Conservation (phyloP, 2,797 vertebrate genomes). For the Eremophila alpestris region DNA sequence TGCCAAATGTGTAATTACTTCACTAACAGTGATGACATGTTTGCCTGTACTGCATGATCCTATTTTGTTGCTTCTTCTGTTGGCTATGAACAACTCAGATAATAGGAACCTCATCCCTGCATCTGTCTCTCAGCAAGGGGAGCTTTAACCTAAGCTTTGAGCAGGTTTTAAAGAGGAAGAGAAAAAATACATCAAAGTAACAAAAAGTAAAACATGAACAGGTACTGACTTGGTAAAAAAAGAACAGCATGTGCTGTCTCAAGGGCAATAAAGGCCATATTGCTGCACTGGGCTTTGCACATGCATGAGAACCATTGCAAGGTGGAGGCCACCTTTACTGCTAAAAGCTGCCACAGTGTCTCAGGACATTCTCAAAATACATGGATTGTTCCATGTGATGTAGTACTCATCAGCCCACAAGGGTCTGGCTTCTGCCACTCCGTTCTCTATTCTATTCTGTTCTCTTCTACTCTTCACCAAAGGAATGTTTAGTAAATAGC, state of each 20-base stretch:
- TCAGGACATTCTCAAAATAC: not conserved
- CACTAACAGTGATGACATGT: slow-evolving; percentile 45
- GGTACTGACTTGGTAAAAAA: not conserved
- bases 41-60: slow-evolving; percentile 40
- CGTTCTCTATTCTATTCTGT: rapidly evolving
- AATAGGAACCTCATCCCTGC: slow-evolving; percentile 38
- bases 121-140: slow-evolving; percentile 50
- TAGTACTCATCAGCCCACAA: not conserved
- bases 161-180: not conserved
- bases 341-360: not conserved
- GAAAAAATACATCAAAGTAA: not conserved
- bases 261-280: not conserved
- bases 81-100: slow-evolving; percentile 35
- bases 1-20: slow-evolving; percentile 70
- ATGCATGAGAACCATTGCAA: not conserved
- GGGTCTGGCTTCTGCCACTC: not conserved
- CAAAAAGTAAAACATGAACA: not conserved
- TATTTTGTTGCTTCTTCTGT: slow-evolving; percentile 30
- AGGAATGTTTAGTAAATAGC: not conserved
- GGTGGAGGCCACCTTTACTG: not conserved
- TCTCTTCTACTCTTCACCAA: not conserved
- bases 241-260: not conserved
- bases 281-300: not conserved
- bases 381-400: not conserved
- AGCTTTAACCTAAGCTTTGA: slow-evolving; percentile 28